A percentile compares a stretch with the other conserved stretches of the same genome.
Evolutionary conservation across 2,888 invertebrate genomes (phyloP).

Genomic region (Pocota personata): DNA sequence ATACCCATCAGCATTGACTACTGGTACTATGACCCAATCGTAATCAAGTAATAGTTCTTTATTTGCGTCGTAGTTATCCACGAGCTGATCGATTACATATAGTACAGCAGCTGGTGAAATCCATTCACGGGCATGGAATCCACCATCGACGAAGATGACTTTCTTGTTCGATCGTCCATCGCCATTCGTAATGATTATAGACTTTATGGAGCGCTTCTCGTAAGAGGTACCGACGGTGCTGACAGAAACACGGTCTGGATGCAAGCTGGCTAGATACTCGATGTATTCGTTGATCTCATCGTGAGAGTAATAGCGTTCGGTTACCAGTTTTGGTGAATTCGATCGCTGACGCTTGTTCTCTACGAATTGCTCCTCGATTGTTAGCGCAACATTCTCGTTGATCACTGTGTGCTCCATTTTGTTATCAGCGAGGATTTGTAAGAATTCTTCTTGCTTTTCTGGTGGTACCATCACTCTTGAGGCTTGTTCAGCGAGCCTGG

Average conservation of each 20-base stretch:
- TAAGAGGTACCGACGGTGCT: conserved; percentile 85
- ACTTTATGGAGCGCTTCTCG: conserved; percentile 85
- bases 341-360: conserved; percentile 72
- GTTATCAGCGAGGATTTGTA: conserved; percentile 67
- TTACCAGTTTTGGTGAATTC: conserved; percentile 73
- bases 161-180: conserved; percentile 83
- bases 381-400: conserved; percentile 76
- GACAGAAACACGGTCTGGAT: conserved; percentile 84
- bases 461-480: conserved; percentile 78
- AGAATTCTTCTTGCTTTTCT: conserved; percentile 74
- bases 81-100: conserved; percentile 85
- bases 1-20: conserved; percentile 89
- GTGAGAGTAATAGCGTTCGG: conserved; percentile 78
- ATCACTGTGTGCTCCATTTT: conserved; percentile 73
- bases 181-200: conserved; percentile 85
- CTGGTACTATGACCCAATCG: conserved; percentile 87
- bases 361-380: conserved; percentile 76
- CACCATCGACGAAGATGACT: conserved; percentile 84
- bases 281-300: conserved; percentile 84
- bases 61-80: conserved; percentile 82
- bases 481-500: conserved; percentile 72
- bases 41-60: conserved; percentile 84
- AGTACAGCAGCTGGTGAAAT: conserved; percentile 86
- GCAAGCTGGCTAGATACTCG: conserved; percentile 82
- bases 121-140: conserved; percentile 88